Evolutionary conservation across 2,888 invertebrate genomes (phyloP).

Genomic region (Acrobasis repandana): DNA sequence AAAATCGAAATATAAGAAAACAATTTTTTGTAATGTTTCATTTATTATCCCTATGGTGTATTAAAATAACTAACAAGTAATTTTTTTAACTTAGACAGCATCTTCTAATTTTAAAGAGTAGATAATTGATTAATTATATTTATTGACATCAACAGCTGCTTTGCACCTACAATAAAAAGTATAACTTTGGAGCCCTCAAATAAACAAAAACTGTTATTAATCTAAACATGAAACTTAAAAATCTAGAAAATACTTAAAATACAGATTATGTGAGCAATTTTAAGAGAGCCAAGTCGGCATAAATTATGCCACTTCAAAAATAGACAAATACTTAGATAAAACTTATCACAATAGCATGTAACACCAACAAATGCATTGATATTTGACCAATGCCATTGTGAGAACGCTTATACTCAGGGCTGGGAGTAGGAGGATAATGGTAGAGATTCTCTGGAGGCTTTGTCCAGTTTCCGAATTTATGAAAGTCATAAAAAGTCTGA

Average conservation of each 20-base stretch:
- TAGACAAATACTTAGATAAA: neutral
- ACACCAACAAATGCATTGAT: neutral
- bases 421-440: conserved; percentile 45
- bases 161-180: too few relatives aligned
- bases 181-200: too few relatives aligned
- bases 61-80: neutral
- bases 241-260: too few relatives aligned
- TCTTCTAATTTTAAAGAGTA: too few relatives aligned
- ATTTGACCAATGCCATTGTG: neutral
- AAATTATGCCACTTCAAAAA: too few relatives aligned
- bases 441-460: conserved; percentile 49
- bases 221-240: too few relatives aligned
- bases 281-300: too few relatives aligned
- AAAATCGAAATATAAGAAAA: conserved; percentile 52
- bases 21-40: conserved; percentile 24
- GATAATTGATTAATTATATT: too few relatives aligned
- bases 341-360: conserved; percentile 12
- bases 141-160: too few relatives aligned
- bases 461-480: conserved; percentile 45
- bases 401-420: conserved; percentile 29
- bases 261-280: too few relatives aligned
- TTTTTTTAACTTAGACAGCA: too few relatives aligned
- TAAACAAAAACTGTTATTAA: too few relatives aligned
- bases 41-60: neutral
- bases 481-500: conserved; percentile 51